phyloP scores from a whole-genome alignment of 2,113 vertebrate species.

The Cacatua alba region DNA sequence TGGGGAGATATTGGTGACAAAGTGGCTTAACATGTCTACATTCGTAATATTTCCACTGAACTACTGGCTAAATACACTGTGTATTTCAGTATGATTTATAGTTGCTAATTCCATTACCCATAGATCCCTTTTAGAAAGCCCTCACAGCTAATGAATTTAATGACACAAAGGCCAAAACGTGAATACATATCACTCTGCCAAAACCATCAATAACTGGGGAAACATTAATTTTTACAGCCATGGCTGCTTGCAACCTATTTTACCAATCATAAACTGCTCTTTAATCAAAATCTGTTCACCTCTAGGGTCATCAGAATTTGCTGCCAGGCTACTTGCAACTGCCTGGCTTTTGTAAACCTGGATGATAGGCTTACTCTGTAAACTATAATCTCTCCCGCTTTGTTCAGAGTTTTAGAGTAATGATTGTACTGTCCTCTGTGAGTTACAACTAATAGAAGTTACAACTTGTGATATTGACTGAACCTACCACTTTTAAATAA shows the following conservation, averaged over 20 bases:
- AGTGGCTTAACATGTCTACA: neutral
- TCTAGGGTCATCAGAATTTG: conserved; percentile 44
- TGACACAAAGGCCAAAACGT: conserved; percentile 45
- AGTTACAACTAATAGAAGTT: conserved; percentile 1
- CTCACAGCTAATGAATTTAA: conserved; percentile 51
- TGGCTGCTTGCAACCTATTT: conserved; percentile 22
- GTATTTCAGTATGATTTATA: conserved; percentile 46
- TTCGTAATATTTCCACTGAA: neutral
- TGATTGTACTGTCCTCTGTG: neutral
- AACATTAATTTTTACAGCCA: conserved; percentile 43
- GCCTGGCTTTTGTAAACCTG: conserved; percentile 24
- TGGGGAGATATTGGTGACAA: conserved; percentile 28
- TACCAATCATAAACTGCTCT: conserved; percentile 45
- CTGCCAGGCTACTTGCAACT: conserved; percentile 17
- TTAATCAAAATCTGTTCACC: conserved; percentile 60
- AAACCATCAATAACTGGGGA: conserved; percentile 36
- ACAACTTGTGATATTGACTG: neutral
- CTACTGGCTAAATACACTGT: neutral
- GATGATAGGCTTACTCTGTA: neutral
- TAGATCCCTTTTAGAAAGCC: conserved; percentile 26
- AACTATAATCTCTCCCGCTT: conserved; percentile 9
- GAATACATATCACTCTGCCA: neutral
- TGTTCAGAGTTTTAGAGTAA: neutral
- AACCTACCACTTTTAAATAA: conserved; percentile 29
- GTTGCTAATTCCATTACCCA: conserved; percentile 28